These are phyloP conservation scores for Rhamphomyia laevipes DNA, from an alignment of 2,888 invertebrate genomes.

Conservation along the genomic window DNA sequence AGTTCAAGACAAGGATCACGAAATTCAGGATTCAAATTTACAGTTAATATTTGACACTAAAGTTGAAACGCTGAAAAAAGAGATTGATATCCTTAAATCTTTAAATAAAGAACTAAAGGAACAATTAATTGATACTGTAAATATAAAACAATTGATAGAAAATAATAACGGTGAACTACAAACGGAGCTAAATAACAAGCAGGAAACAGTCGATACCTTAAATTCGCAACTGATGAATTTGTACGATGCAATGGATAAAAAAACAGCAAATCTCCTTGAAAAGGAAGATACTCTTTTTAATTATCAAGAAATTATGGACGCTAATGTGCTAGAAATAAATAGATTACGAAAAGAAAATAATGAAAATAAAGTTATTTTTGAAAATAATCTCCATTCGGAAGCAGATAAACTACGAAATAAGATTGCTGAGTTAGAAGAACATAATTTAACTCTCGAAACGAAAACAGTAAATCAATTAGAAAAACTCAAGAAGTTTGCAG, in stretches of 20 bases:
- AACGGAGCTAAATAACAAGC: conserved; percentile 40
- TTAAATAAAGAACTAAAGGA: conserved; percentile 36
- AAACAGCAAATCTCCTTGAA: conserved; percentile 39
- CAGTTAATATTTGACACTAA: conserved; percentile 8
- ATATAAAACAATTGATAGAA: conserved; percentile 25
- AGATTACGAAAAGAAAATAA: conserved; percentile 35
- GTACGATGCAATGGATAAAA: conserved; percentile 44
- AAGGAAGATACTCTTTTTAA: conserved; percentile 40
- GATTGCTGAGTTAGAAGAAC: conserved; percentile 36
- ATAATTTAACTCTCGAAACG: conserved; percentile 17
- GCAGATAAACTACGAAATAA: conserved; percentile 22
- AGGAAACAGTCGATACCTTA: conserved; percentile 51
- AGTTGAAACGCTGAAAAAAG: conserved; percentile 26
- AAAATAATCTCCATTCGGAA: conserved; percentile 21
- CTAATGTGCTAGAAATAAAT: conserved; percentile 38
- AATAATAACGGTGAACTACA: conserved; percentile 24
- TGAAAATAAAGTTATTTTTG: conserved; percentile 27
- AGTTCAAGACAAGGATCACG: too few relatives aligned
- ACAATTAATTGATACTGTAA: conserved; percentile 33
- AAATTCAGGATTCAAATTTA: too few relatives aligned
- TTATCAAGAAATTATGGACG: conserved; percentile 36
- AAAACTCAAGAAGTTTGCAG: conserved; percentile 66
- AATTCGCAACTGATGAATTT: conserved; percentile 43
- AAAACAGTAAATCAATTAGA: conserved; percentile 45
- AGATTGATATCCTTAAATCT: conserved; percentile 30